phyloP scores from a whole-genome alignment of 2,888 invertebrate species.

The Operophtera brumata region DNA sequence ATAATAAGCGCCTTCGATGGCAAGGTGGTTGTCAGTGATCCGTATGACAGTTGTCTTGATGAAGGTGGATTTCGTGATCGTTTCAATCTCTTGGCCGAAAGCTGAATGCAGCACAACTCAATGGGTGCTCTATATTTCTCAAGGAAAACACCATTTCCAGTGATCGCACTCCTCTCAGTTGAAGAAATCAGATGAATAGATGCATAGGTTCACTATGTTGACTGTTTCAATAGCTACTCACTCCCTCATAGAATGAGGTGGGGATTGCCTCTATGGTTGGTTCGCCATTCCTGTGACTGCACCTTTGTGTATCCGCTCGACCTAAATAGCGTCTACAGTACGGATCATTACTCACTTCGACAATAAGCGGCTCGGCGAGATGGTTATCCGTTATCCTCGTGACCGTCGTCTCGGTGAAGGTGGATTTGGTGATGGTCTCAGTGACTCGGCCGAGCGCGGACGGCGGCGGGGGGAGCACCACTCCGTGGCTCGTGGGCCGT shows the following conservation, averaged over 20 bases:
- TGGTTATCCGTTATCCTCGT: slow-evolving; percentile 96
- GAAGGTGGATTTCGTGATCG: slow-evolving; percentile 96
- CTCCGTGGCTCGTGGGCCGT: slow-evolving; percentile 82
- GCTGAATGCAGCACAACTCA: not conserved
- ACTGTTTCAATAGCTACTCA: too few species aligned
- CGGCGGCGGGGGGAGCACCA: slow-evolving; percentile 90
- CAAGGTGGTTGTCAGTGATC: too few species aligned
- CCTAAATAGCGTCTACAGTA: not conserved
- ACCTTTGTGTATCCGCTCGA: not conserved
- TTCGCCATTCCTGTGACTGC: too few species aligned
- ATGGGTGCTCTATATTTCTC: too few species aligned
- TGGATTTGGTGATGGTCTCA: slow-evolving; percentile 97
- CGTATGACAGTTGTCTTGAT: too few species aligned
- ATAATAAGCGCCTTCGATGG: too few species aligned
- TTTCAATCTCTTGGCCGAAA: slow-evolving; percentile 75
- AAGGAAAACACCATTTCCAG: too few species aligned
- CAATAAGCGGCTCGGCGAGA: slow-evolving; percentile 90
- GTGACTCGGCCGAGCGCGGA: slow-evolving; percentile 92
- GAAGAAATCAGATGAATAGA: too few species aligned
- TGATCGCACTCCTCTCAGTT: too few species aligned
- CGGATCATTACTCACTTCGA: slow-evolving; percentile 86
- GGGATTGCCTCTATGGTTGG: too few species aligned
- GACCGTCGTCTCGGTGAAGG: slow-evolving; percentile 96
- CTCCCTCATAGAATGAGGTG: too few species aligned
- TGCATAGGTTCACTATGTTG: too few species aligned